Evolutionary conservation across 2,888 invertebrate species (phyloP), one percentile per base, ranked within the genome.

Genomic region (Synanthedon tipuliformis): DNA sequence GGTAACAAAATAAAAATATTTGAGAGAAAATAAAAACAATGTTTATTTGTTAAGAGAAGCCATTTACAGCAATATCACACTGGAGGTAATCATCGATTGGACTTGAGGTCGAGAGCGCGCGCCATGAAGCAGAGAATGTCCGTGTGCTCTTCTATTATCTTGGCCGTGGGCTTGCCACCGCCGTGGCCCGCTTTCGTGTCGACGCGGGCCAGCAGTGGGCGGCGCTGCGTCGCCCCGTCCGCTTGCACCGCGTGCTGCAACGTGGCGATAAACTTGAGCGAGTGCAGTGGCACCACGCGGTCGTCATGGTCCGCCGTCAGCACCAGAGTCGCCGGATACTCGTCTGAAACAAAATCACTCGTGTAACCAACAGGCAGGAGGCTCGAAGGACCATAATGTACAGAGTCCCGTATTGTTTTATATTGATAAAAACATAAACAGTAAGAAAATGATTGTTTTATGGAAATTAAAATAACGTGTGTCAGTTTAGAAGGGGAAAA

Each of bases 291-390:
- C 60, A 98, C 98, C 59, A 99, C 99, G 63, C 99, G 92, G 88
- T 99, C 98, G 87, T 99, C 98, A 83, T 99, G 98, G 89, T 99
- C 98, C 16, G 96, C 98, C n/a, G 98, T 98, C 63, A 97, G 86
- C 56, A 99, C 90, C 59, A 99, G 87, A 16, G 94, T 94, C 15
- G 98, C 93, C 5, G 99, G 99, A 89, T 98, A 99, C 81, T 97
- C 92, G 16, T 71, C 78, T 78, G 59, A 41, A 54, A 15, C 12
- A 5, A 3, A 45, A 45, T 13, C 15, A 55, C 49, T 15, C n/a
- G 34, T 34, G 10, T 34, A 34, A 34, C 34, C 34, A 3, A 34
- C 34, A 10, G 16, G 50, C 40, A 53, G 8, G 41, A 40, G 23
- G 13, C 48, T 15, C 18, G 10, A 48, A 23, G 18, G 1, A 7